phyloP scores from a whole-genome alignment of 2,113 vertebrate genomes.

The Triplophysa siluroides region DNA sequence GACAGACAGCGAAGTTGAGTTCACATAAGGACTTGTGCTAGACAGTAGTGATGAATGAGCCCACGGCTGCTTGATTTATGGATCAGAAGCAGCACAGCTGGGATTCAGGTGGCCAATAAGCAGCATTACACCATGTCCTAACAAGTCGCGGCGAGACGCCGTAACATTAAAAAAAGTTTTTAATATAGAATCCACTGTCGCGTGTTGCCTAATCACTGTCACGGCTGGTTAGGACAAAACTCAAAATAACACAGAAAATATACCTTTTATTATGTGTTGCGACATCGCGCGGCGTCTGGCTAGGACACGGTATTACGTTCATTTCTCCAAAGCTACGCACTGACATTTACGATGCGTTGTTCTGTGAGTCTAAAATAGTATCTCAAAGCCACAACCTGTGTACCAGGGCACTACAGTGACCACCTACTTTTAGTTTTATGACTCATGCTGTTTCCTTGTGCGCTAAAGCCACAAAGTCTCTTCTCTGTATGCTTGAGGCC shows the following conservation, averaged over 20 bases:
- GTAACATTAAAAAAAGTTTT: no score
- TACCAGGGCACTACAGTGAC: background rate
- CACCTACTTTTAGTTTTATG: background rate
- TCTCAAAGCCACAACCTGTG: conserved; percentile 2
- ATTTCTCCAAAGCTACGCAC: background rate
- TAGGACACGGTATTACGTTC: background rate
- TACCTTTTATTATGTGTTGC: no score
- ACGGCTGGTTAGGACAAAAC: no score
- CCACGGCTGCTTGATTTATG: conserved; percentile 11
- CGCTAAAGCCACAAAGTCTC: conserved; percentile 26
- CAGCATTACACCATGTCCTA: background rate
- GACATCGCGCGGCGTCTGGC: no score
- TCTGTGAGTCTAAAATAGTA: background rate
- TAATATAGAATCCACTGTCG: no score
- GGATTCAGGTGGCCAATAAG: conserved; percentile 32
- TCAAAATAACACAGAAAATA: no score
- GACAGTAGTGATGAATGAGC: conserved; percentile 11
- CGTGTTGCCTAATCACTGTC: no score
- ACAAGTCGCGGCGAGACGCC: no score
- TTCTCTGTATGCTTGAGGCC: background rate
- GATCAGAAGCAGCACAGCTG: conserved; percentile 24
- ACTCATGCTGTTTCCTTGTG: background rate
- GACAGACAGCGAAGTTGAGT: background rate
- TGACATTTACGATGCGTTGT: background rate
- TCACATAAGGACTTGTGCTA: conserved; percentile 10